phyloP scores from a whole-genome alignment of 2,797 vertebrate genomes.

The Etheostoma perlongum region DNA sequence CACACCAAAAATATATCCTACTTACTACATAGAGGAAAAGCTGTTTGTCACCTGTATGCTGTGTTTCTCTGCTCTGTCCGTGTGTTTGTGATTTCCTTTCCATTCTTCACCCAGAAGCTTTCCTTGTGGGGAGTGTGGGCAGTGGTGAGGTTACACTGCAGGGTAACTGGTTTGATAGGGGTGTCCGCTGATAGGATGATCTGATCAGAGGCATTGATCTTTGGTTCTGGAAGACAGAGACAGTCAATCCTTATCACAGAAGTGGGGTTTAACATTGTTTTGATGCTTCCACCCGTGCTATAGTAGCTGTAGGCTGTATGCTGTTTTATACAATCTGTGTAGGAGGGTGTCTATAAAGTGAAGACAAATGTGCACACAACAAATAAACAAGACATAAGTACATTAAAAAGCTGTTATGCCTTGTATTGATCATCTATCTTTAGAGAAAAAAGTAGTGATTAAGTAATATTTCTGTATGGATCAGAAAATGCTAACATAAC shows the following conservation, averaged over 20 bases:
- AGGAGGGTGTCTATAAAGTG: conserved; percentile 68
- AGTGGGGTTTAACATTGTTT: conserved; percentile 48
- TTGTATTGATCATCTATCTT: conserved; percentile 24
- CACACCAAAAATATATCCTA: conserved; percentile 6
- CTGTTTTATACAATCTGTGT: conserved; percentile 73
- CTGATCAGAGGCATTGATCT: conserved; percentile 93
- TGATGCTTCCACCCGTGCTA: conserved; percentile 48
- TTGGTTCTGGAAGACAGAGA: conserved; percentile 93
- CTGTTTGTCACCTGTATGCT: conserved; percentile 85
- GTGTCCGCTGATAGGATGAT: conserved; percentile 82
- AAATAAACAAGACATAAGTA: conserved; percentile 64
- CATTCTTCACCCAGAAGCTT: conserved; percentile 98
- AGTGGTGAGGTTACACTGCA: conserved; percentile 95
- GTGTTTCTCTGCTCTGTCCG: conserved; percentile 84
- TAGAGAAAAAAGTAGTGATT: conserved; percentile 2
- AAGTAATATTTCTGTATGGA: not conserved
- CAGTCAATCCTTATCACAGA: conserved; percentile 74
- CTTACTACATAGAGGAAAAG: conserved; percentile 7
- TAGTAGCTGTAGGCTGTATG: conserved; percentile 58
- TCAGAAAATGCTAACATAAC: not conserved
- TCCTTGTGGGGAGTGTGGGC: conserved; percentile 86
- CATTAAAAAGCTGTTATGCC: conserved; percentile 37
- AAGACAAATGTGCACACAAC: conserved; percentile 60
- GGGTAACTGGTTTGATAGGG: conserved; percentile 76
- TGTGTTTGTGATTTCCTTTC: conserved; percentile 89